Percentiles rank a stretch among this genome's conserved stretches.
phyloP scores from a whole-genome alignment of 2,113 vertebrate species.

The Sceloporus undulatus region DNA sequence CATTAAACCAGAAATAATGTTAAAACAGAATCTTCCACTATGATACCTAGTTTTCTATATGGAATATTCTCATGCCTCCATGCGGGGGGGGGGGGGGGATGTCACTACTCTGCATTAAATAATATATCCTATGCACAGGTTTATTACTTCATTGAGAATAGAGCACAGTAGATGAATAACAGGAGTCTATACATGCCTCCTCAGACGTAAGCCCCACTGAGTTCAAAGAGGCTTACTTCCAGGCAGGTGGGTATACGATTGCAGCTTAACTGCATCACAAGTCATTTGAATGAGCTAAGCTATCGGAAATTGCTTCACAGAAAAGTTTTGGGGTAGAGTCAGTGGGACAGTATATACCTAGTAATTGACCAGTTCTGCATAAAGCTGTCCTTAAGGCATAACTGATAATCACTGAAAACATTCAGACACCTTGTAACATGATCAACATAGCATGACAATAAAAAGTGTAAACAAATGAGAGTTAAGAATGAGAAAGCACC shows the following conservation, averaged over 20 bases:
- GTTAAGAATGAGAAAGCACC: neutral
- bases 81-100: too few relatives aligned
- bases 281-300: slow-evolving; percentile 47
- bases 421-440: slow-evolving; percentile 57
- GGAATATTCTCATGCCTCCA: too few relatives aligned
- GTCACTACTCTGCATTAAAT: neutral
- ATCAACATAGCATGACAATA: slow-evolving; percentile 38
- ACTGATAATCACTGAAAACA: slow-evolving; percentile 70
- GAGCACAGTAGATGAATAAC: neutral
- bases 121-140: neutral
- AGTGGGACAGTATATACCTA: slow-evolving; percentile 60
- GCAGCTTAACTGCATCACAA: neutral
- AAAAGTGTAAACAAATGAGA: slow-evolving; percentile 38
- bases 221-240: neutral
- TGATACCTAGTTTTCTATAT: neutral
- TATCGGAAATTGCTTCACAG: slow-evolving; percentile 61
- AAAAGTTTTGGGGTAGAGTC: slow-evolving; percentile 53
- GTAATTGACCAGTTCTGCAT: slow-evolving; percentile 58
- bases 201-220: neutral
- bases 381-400: slow-evolving; percentile 69
- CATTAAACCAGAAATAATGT: too few relatives aligned
- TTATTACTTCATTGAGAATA: neutral
- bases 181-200: neutral
- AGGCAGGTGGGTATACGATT: neutral
- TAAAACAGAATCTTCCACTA: too few relatives aligned